Conservation (phyloP, 1,140 invertebrate species). For the Macrobrachium rosenbergii region DNA sequence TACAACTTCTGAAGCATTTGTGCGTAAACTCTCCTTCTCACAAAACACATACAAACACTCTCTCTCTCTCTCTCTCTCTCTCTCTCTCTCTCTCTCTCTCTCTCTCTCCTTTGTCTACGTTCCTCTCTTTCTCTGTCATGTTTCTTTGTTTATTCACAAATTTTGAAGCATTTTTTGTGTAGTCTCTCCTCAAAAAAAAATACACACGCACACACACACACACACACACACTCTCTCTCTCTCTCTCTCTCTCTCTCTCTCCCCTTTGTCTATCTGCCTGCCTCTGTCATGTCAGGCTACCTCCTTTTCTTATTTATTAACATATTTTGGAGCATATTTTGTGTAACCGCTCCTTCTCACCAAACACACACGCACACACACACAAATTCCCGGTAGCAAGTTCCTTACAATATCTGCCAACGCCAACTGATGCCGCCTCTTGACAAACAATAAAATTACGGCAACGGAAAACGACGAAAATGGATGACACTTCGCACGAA, state of each 20-base stretch:
- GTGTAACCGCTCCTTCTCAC: too few species aligned
- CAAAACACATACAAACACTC: neutral
- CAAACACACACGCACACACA: too few species aligned
- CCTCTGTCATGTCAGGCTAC: neutral
- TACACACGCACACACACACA: neutral
- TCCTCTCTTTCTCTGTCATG: neutral
- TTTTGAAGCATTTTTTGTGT: neutral
- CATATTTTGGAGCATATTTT: neutral
- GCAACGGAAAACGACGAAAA: too few species aligned
- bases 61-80: constrained; percentile 27
- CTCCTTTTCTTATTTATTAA: neutral
- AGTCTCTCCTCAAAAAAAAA: neutral
- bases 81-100: constrained; percentile 27
- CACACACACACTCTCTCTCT: neutral
- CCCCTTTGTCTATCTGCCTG: neutral
- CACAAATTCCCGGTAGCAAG: too few species aligned
- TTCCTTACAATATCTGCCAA: too few species aligned
- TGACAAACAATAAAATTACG: too few species aligned
- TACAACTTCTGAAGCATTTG: neutral
- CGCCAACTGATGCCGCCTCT: too few species aligned
- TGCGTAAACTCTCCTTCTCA: neutral
- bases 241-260: constrained; percentile 27
- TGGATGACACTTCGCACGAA: too few species aligned
- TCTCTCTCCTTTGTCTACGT: neutral
- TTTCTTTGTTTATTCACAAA: neutral